Base-by-base conservation (phyloP, 1,140 invertebrate genomes). In the Lasioglossum baleicum region DNA sequence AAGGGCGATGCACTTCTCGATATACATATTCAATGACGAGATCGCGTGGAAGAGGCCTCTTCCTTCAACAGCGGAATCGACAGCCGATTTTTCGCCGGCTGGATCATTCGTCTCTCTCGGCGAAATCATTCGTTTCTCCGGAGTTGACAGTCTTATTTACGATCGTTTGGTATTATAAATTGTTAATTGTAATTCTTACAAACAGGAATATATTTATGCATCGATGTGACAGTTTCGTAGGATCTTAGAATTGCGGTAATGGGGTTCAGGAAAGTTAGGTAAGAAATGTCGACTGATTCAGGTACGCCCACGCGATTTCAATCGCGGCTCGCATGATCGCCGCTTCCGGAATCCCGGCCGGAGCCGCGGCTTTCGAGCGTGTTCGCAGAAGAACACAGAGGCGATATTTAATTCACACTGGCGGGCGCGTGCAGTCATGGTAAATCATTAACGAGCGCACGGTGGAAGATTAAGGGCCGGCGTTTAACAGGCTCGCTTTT, bases 1-100 rank as follows among this genome's bases (percentile, higher is more conserved):
- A 92, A 91, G 89, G 90, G 89, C 89, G 90, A 90, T 92, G 91
- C 89, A 91, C 90, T 91, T 88, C 83, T 70, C 79, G 68, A 86
- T 89, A 90, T 91, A 90, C 90, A 91, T 91, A 92, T 92, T 91
- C 88, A 90, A 84, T 80, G 83, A 77, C 69, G 67, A 65, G 67
- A 67, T 80, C 73, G 82, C 31, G 61, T 44, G 22, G 26, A 13
- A 40, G 31, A 68, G 5, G 13, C 42, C 13, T 22, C 42, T 40
- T n/a, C 31, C 51, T 44, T 40, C 63, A 31, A 26, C n/a, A 7
- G 3, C 26, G 35, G 61, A 35, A 44, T 53, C 67, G 26, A n/a
- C 17, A 15, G 17, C 51, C 44, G n/a, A 35, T 56, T 35, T 69
- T 35, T 35, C 2, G 31, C 31, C 5, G 31, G 7, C 11, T 58